phyloP scores from a whole-genome alignment of 2,113 vertebrate genomes.

The Pica pica region DNA sequence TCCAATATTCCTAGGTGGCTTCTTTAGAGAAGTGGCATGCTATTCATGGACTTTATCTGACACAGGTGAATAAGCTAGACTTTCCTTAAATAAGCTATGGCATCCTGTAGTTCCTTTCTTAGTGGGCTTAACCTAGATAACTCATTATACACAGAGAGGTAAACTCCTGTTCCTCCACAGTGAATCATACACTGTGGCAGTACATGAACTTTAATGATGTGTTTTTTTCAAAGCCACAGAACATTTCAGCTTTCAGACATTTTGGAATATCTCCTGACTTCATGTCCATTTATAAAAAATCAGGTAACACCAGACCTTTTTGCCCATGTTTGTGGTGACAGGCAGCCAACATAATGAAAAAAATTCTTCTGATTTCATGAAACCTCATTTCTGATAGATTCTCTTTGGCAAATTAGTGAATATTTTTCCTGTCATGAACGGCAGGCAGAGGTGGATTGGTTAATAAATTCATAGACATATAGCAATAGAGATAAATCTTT shows the following conservation, averaged over 20 bases:
- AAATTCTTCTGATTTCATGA: background rate
- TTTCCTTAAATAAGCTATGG: conserved; percentile 1
- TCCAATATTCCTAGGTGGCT: conserved; percentile 15
- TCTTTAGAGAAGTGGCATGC: background rate
- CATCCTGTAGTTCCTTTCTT: conserved; percentile 2
- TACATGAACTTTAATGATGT: background rate
- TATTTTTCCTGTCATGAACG: background rate
- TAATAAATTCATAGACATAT: background rate
- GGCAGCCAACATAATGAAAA: background rate
- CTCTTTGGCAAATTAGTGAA: background rate
- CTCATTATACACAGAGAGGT: background rate
- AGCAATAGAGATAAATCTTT: background rate
- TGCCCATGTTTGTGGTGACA: background rate
- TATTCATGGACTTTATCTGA: conserved; percentile 26
- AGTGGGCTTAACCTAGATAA: conserved; percentile 9
- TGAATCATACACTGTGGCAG: background rate
- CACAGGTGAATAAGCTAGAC: background rate
- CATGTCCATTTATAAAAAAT: background rate
- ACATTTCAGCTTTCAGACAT: background rate
- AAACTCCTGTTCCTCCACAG: too few relatives aligned
- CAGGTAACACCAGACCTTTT: background rate
- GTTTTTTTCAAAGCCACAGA: conserved; percentile 2
- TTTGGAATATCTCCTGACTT: background rate
- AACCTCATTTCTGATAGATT: background rate
- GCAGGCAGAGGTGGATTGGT: background rate